These are phyloP conservation scores for Porites lutea DNA, from an alignment of 64 coral and sea anemone genomes.

Conservation along the genomic window DNA sequence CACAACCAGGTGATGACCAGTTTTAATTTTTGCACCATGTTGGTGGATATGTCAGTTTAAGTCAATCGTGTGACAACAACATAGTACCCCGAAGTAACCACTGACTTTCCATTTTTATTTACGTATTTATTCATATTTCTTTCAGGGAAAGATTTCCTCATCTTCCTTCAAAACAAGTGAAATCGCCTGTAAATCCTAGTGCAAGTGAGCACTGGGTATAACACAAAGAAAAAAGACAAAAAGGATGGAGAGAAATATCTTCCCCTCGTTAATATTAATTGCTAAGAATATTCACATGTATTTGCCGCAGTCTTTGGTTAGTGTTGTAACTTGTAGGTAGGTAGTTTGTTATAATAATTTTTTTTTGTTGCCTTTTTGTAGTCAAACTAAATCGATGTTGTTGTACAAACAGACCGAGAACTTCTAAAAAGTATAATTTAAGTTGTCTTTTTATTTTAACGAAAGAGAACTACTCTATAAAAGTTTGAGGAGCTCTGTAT, in stretches of 20 bases:
- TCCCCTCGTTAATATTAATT: not conserved
- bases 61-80: no score
- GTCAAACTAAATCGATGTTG: not conserved
- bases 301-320: not conserved
- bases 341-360: not conserved
- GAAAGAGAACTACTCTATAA: slow-evolving; percentile 46
- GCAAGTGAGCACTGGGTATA: slow-evolving; percentile 24
- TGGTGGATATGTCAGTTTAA: no score
- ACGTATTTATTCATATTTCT: not conserved
- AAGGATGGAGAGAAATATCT: not conserved
- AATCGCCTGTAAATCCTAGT: not conserved
- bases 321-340: not conserved
- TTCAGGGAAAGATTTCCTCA: slow-evolving; percentile 1
- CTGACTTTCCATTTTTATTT: no score
- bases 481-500: not conserved
- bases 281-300: no score
- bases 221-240: not conserved
- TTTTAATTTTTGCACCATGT: no score
- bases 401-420: not conserved
- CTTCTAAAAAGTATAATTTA: slow-evolving; percentile 21
- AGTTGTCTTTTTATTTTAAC: not conserved
- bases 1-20: no score
- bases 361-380: not conserved
- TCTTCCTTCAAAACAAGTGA: not conserved
- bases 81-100: no score